Evolutionary conservation across 2,888 invertebrate species (phyloP), one percentile per base, ranked within the genome.

Genomic region (Drosophila setosimentum): DNA sequence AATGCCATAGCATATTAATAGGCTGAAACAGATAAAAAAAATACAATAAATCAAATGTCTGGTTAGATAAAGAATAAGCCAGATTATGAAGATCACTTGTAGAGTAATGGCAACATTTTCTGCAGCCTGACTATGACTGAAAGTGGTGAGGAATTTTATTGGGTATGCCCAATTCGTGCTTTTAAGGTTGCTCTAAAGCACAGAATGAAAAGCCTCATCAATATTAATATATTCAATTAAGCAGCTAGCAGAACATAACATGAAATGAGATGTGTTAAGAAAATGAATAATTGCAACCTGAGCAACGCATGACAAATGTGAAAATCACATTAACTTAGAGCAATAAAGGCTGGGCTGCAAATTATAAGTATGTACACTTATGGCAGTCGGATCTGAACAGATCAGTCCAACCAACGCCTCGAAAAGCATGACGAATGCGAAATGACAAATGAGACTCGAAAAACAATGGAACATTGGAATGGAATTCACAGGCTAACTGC

Each of bases 191-290:
- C 11, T 27, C 24, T 42, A 61, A 65, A 53, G n/a, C 45, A 16
- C 10, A 18, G 40, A 53, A 48, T 73, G 63, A 50, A 77, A 81
- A 78, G 42, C 49, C 51, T 73, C 71, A 82, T 73, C 50, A 67
- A 68, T 80, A 87, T 82, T 73, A 69, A 73, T 75, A 87, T 80
- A 84, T 74, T 77, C 89, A 89, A 76, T 89, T 87, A 89, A 69
- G 69, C 63, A 59, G 40, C 54, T 48, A 68, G 51, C 69, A 60
- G 67, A 72, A 79, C 85, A 85, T 69, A 72, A 79, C 85, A 85
- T 69, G 77, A 57, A 72, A 68, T 18, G 63, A 68, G 69, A 74
- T 73, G 68, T 89, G 84, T 89, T 77, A 65, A 57, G 71, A 80
- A 54, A 49, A 37, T 24, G 40, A 79, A 69, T 79, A 82, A 89